A percentile compares a stretch with the other conserved stretches of the same genome.
These are phyloP conservation scores for Drosophila fungiperda DNA, from an alignment of 2,888 invertebrate genomes.

Conservation along the genomic window DNA sequence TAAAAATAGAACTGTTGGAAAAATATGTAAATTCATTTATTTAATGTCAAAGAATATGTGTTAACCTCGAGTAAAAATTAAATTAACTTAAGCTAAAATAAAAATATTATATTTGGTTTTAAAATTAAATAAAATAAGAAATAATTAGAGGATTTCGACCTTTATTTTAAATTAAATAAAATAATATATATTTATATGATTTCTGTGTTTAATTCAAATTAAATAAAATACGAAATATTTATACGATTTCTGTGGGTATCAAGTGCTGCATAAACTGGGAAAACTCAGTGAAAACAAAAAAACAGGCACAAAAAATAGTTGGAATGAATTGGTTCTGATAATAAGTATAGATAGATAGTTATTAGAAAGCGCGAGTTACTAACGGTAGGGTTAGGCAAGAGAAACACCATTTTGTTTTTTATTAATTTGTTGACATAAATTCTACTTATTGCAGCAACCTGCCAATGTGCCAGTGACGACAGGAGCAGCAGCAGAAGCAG, in stretches of 20 bases:
- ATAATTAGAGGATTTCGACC: not conserved
- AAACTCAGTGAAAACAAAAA: not conserved
- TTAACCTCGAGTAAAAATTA: not conserved
- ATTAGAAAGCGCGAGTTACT: not conserved
- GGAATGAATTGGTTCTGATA: not conserved
- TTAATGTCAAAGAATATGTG: not conserved
- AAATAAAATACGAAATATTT: not conserved
- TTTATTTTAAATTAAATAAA: not conserved
- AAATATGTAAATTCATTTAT: not conserved
- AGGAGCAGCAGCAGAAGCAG: constrained; percentile 3
- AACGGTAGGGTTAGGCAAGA: not conserved
- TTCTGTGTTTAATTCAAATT: not conserved
- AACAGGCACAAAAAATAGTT: not conserved
- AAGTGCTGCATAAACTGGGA: not conserved
- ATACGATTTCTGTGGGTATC: not conserved
- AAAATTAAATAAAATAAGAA: not conserved
- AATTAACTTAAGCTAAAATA: not conserved
- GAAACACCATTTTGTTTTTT: not conserved
- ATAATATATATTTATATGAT: not conserved
- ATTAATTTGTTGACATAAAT: not conserved
- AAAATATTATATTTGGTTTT: not conserved
- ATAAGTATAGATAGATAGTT: not conserved
- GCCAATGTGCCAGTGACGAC: constrained; percentile 52
- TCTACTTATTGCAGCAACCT: constrained; percentile 19
- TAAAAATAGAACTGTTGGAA: not conserved